These are phyloP conservation scores for Oncopeltus fasciatus DNA, from an alignment of 1,140 invertebrate genomes.

Conservation along the genomic window DNA sequence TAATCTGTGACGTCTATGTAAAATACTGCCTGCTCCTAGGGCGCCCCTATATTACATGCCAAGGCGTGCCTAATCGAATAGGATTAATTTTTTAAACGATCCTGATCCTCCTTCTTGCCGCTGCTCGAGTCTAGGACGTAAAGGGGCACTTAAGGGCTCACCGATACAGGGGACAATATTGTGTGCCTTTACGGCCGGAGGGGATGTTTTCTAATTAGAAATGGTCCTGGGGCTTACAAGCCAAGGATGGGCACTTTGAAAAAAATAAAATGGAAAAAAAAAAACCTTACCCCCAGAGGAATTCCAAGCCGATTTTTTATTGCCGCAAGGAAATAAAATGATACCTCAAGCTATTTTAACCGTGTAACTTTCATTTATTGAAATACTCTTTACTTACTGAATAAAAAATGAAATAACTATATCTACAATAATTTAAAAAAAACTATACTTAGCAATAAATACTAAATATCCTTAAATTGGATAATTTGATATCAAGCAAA, in stretches of 20 bases:
- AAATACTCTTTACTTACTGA: too few species aligned
- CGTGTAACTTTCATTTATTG: too few species aligned
- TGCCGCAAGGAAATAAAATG: too few species aligned
- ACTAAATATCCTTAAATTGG: too few species aligned
- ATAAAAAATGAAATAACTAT: too few species aligned
- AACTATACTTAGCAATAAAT: too few species aligned
- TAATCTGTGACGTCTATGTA: slow-evolving; percentile 21
- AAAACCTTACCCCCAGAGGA: not conserved
- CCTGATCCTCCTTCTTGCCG: not conserved
- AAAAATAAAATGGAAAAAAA: not conserved
- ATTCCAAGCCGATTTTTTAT: too few species aligned
- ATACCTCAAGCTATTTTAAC: too few species aligned
- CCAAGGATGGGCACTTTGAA: not conserved
- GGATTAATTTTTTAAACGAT: slow-evolving; percentile 19
- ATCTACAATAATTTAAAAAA: too few species aligned
- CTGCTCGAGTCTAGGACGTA: too few species aligned
- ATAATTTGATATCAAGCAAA: too few species aligned
- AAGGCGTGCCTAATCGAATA: slow-evolving; percentile 12
- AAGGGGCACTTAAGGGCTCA: not conserved
- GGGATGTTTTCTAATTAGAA: slow-evolving; percentile 2
- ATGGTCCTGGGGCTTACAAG: not conserved
- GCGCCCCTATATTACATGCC: not conserved
- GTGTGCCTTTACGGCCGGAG: not conserved
- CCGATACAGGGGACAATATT: slow-evolving; percentile 1
- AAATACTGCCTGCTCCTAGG: slow-evolving; percentile 6